These are phyloP conservation scores for Numenius arquata DNA, from an alignment of 2,113 vertebrate species.

Conservation along the genomic window DNA sequence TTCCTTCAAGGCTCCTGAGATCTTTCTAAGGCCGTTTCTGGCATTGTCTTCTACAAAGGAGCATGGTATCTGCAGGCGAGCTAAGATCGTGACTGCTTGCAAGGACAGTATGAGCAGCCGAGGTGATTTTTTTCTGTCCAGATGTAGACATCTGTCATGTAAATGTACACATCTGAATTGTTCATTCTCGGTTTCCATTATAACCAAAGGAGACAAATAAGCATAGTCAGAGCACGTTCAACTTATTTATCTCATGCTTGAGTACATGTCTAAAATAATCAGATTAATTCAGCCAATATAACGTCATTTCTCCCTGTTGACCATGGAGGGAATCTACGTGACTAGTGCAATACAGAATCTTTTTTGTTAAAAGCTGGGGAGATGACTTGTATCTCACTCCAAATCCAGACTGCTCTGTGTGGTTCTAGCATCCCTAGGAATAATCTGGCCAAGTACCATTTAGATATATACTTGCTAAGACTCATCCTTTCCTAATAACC, in stretches of 20 bases:
- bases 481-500: not conserved
- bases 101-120: not conserved
- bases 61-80: not conserved
- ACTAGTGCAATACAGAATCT: not conserved
- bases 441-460: not conserved
- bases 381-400: not conserved
- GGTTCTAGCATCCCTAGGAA: not conserved
- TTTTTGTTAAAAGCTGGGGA: not conserved
- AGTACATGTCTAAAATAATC: not conserved
- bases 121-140: not conserved
- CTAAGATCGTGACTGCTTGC: not conserved
- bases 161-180: not conserved
- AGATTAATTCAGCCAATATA: not conserved
- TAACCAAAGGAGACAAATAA: not conserved
- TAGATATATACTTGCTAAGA: not conserved
- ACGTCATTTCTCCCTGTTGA: not conserved
- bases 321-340: not conserved
- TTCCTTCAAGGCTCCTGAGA: not conserved
- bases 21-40: not conserved
- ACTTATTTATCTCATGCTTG: not conserved
- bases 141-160: not conserved
- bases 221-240: not conserved
- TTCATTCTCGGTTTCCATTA: not conserved
- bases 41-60: not conserved
- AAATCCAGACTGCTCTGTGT: not conserved